phyloP scores from a whole-genome alignment of 1,140 invertebrate genomes.

The Musca vetustissima region DNA sequence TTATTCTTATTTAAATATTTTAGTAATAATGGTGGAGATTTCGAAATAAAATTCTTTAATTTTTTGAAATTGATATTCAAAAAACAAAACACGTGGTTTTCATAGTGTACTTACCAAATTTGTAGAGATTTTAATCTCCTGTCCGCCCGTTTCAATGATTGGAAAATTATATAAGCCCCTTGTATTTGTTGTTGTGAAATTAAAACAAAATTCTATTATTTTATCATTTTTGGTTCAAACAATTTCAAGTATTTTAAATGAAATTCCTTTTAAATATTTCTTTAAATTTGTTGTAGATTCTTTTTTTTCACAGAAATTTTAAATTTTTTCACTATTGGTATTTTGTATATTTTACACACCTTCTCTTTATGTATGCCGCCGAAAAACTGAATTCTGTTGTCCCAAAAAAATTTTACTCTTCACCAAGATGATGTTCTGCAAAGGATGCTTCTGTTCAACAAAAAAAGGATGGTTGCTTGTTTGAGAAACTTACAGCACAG shows the following conservation, averaged over 20 bases:
- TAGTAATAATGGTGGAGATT: too few relatives aligned
- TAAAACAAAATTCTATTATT: background rate
- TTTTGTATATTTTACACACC: background rate
- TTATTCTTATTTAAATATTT: too few relatives aligned
- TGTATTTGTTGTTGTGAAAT: background rate
- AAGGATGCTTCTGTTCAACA: too few relatives aligned
- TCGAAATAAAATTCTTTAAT: too few relatives aligned
- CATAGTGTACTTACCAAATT: too few relatives aligned
- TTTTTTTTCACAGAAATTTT: too few relatives aligned
- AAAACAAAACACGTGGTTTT: too few relatives aligned
- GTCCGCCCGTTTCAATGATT: too few relatives aligned
- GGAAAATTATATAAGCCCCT: too few relatives aligned
- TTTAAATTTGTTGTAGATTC: background rate
- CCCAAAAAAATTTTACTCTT: slow-evolving; percentile 1
- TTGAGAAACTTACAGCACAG: background rate
- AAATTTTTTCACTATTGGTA: too few relatives aligned
- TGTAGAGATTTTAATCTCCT: too few relatives aligned
- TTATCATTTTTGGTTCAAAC: background rate
- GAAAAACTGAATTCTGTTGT: slow-evolving; percentile 10
- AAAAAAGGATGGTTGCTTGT: background rate
- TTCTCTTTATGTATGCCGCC: slow-evolving; percentile 20
- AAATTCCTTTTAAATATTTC: background rate
- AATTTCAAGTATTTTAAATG: background rate
- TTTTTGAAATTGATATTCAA: too few relatives aligned
- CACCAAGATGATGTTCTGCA: background rate